Evolutionary conservation across 2,888 invertebrate genomes (phyloP).

Genomic region (Rhogogaster chlorosoma): DNA sequence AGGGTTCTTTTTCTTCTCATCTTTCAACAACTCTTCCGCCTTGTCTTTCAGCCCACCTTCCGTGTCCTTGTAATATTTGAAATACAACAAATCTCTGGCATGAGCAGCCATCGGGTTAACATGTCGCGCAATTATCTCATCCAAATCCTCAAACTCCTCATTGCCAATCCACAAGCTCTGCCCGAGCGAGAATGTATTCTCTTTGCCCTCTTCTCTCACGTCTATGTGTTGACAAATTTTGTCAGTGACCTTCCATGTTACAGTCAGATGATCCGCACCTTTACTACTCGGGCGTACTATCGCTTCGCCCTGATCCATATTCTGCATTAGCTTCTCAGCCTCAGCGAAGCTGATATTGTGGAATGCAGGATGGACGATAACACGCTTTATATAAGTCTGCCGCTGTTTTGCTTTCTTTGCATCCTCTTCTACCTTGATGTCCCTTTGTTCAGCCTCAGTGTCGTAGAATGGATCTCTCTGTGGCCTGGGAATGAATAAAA

Average conservation of each 20-base stretch:
- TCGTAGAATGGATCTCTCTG: constrained; percentile 95
- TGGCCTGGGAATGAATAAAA: constrained; percentile 81
- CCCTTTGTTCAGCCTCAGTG: constrained; percentile 89
- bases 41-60: constrained; percentile 91
- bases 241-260: constrained; percentile 99
- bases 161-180: constrained; percentile 91
- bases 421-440: constrained; percentile 88
- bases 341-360: constrained; percentile 97
- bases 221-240: constrained; percentile 98
- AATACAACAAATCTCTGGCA: constrained; percentile 93
- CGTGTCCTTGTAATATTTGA: constrained; percentile 93
- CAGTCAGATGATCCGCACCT: constrained; percentile 96
- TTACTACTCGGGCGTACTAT: constrained; percentile 98
- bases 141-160: constrained; percentile 98
- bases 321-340: constrained; percentile 93
- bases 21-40: constrained; percentile 92
- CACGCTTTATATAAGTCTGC: constrained; percentile 95
- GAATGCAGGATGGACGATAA: constrained; percentile 98
- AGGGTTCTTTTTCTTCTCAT: constrained; percentile 93
- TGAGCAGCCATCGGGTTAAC: constrained; percentile 98
- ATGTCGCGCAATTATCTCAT: constrained; percentile 98
- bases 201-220: constrained; percentile 96
- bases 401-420: constrained; percentile 90
- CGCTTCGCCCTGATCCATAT: constrained; percentile 98
- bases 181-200: constrained; percentile 97